Evolutionary conservation across 2,797 vertebrate genomes (phyloP).

Genomic region (Spondyliosoma cantharus): DNA sequence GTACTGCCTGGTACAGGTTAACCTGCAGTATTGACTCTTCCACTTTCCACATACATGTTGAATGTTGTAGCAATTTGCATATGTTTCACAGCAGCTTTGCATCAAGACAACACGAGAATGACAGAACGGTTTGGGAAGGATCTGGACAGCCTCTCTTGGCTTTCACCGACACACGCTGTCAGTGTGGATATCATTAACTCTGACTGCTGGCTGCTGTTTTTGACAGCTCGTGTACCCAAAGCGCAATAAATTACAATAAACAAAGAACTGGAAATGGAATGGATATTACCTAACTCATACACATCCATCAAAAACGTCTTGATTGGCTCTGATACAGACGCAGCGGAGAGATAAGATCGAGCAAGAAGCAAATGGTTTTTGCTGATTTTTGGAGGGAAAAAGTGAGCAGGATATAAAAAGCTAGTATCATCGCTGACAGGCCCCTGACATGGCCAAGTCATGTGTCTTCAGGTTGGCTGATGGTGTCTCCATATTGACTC

Average conservation of each 20-base stretch:
- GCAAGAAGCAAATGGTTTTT: not conserved
- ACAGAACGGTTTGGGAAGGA: constrained; percentile 22
- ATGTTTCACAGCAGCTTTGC: not conserved
- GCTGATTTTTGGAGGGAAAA: not conserved
- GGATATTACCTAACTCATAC: not conserved
- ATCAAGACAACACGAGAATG: not conserved
- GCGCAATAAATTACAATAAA: constrained; percentile 35
- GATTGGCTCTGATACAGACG: constrained; percentile 24
- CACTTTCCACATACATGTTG: not conserved
- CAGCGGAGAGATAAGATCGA: constrained; percentile 13
- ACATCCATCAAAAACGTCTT: not conserved
- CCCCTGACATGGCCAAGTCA: not conserved
- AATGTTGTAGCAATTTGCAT: constrained; percentile 10
- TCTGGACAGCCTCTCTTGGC: constrained; percentile 35
- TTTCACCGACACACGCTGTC: constrained; percentile 39
- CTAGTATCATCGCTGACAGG: not conserved
- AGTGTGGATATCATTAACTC: constrained; percentile 38
- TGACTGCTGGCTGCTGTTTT: constrained; percentile 52
- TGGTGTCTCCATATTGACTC: not conserved
- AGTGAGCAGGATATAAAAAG: not conserved
- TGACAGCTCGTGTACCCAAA: constrained; percentile 52
- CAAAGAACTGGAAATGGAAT: constrained; percentile 18
- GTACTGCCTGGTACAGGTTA: not conserved
- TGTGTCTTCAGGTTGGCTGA: not conserved
- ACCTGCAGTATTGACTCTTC: not conserved